Conservation (phyloP, 2,797 vertebrate genomes). For the Paedocypris micromegethes region DNA sequence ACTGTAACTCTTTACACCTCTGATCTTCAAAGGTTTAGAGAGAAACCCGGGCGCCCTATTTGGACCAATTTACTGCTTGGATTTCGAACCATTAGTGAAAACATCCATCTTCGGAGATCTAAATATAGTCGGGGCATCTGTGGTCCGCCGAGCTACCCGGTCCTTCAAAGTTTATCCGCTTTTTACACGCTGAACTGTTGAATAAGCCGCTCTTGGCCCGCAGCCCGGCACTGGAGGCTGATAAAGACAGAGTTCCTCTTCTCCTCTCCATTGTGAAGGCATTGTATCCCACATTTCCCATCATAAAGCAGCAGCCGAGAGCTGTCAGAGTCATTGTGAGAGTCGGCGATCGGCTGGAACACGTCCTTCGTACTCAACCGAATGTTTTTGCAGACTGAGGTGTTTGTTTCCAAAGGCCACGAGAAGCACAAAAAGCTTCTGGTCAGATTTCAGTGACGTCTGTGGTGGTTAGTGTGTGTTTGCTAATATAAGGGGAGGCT, state of each 20-base stretch:
- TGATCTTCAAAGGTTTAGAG: too few relatives aligned
- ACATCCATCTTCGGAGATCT: slow-evolving; percentile 24
- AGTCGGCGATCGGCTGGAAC: too few relatives aligned
- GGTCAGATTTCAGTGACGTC: too few relatives aligned
- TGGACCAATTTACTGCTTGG: neutral
- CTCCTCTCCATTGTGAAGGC: slow-evolving; percentile 40
- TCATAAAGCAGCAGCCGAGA: slow-evolving; percentile 39
- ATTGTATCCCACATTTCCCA: slow-evolving; percentile 39
- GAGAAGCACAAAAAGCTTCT: too few relatives aligned
- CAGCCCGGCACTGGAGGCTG: slow-evolving; percentile 30
- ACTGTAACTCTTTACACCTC: too few relatives aligned
- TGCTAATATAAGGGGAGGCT: too few relatives aligned
- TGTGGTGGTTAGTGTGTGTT: too few relatives aligned
- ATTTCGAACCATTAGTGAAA: slow-evolving; percentile 35
- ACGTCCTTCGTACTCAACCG: too few relatives aligned
- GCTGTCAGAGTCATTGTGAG: slow-evolving; percentile 11
- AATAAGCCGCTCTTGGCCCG: slow-evolving; percentile 33
- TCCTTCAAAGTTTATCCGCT: slow-evolving; percentile 14
- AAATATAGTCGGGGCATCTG: neutral
- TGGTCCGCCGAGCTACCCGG: slow-evolving; percentile 3
- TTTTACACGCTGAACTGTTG: slow-evolving; percentile 15
- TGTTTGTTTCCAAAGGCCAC: too few relatives aligned
- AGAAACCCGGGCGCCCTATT: neutral
- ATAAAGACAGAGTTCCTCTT: slow-evolving; percentile 43
- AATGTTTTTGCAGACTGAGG: neutral